Evolutionary conservation across 2,797 vertebrate species (phyloP).

Genomic region (Scomberomorus guttatus): DNA sequence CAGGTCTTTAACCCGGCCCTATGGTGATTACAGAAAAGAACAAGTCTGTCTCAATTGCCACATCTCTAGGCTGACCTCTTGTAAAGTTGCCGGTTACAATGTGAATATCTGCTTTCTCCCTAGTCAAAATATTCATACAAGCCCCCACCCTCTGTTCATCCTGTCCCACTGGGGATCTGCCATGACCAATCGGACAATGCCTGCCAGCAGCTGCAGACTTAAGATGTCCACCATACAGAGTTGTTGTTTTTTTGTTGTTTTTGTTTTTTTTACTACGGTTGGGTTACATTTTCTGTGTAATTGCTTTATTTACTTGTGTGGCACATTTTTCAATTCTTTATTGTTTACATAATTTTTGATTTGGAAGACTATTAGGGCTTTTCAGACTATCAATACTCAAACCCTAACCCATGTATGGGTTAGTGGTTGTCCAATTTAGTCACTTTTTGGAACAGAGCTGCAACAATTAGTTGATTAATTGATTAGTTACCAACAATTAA

Average conservation of each 20-base stretch:
- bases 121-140: slow-evolving; percentile 67
- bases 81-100: slow-evolving; percentile 58
- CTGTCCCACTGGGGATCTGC: slow-evolving; percentile 60
- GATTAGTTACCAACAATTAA: too few species aligned
- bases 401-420: too few species aligned
- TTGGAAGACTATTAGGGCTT: not conserved
- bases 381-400: not conserved
- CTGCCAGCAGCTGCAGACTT: slow-evolving; percentile 78
- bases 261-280: slow-evolving; percentile 17
- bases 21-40: slow-evolving; percentile 56
- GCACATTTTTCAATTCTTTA: slow-evolving; percentile 23
- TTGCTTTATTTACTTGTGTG: slow-evolving; percentile 31
- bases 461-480: too few species aligned
- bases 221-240: slow-evolving; percentile 59
- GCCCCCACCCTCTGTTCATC: slow-evolving; percentile 39
- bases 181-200: slow-evolving; percentile 79
- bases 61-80: slow-evolving; percentile 46
- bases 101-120: slow-evolving; percentile 48
- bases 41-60: slow-evolving; percentile 44
- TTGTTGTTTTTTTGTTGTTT: too few species aligned
- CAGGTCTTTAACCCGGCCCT: slow-evolving; percentile 67
- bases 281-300: slow-evolving; percentile 39
- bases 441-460: too few species aligned
- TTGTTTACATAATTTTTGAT: slow-evolving; percentile 18
- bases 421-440: too few species aligned